Conservation (phyloP, 2,888 invertebrate species). For the Leucophenga maculata region DNA sequence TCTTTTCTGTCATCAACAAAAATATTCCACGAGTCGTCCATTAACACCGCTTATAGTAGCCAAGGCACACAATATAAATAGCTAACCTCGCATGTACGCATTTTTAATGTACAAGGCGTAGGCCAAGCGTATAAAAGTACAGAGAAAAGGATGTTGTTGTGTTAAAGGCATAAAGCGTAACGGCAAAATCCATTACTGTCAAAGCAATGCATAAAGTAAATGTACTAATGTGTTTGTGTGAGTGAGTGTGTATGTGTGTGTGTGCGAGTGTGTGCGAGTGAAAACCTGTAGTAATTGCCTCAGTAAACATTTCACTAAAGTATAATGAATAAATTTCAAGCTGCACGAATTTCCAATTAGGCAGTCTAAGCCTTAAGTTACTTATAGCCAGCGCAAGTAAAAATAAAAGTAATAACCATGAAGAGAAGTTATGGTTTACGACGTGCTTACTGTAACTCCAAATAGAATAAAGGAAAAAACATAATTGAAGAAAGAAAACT, state of each 20-base stretch:
- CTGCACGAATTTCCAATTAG: constrained; percentile 42
- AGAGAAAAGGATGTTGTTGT: constrained; percentile 38
- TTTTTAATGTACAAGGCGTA: constrained; percentile 6
- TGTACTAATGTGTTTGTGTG: background rate
- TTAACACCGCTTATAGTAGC: too few relatives aligned
- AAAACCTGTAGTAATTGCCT: background rate
- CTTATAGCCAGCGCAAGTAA: background rate
- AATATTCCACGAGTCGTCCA: too few relatives aligned
- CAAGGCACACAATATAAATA: too few relatives aligned
- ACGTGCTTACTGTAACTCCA: constrained; percentile 60
- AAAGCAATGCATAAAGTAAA: constrained; percentile 11
- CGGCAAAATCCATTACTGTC: constrained; percentile 26
- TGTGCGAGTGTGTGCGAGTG: background rate
- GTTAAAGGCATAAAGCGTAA: constrained; percentile 19
- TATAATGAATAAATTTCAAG: constrained; percentile 9
- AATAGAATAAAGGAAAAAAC: constrained; percentile 26
- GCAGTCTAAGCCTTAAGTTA: background rate
- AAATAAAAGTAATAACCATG: constrained; percentile 44
- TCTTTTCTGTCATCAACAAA: too few relatives aligned
- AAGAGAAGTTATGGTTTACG: constrained; percentile 63
- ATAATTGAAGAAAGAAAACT: background rate
- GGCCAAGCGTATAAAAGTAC: constrained; percentile 36
- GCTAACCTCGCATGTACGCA: background rate
- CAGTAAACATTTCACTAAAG: background rate
- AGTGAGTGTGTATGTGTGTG: constrained; percentile 15